Conservation (phyloP, 2,888 invertebrate genomes). For the Diarsia mendica region DNA sequence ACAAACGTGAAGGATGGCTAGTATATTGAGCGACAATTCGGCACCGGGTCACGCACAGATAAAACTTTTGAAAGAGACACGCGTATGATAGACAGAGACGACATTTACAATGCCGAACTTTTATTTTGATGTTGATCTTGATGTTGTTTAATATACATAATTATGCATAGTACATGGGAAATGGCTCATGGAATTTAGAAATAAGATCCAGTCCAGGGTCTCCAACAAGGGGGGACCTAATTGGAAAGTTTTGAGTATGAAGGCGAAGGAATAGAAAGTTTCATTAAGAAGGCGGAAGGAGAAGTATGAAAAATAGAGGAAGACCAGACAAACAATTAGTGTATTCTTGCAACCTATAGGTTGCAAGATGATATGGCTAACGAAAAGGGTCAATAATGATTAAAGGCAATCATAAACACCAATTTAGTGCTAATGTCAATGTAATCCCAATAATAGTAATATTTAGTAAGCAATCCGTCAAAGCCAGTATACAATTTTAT, state of each 20-base stretch:
- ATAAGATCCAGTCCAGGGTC: neutral
- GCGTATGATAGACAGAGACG: neutral
- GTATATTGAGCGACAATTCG: neutral
- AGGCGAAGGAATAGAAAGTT: too few species aligned
- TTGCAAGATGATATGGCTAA: neutral
- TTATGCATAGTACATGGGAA: neutral
- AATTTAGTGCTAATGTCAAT: neutral
- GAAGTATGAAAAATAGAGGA: too few species aligned
- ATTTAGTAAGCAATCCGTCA: neutral
- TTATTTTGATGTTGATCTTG: neutral
- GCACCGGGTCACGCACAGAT: neutral
- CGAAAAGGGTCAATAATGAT: neutral
- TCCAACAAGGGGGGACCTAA: too few species aligned
- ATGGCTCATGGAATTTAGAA: neutral
- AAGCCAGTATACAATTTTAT: neutral
- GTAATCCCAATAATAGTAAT: neutral
- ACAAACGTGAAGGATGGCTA: slow-evolving; percentile 16
- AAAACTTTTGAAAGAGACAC: neutral
- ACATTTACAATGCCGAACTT: neutral
- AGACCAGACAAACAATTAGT: neutral
- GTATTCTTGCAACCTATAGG: too few species aligned
- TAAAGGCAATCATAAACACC: neutral
- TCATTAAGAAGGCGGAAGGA: too few species aligned
- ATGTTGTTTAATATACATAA: neutral
- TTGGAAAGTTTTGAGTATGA: too few species aligned